Base-by-base conservation (phyloP, 2,888 invertebrate genomes). In the Hypena proboscidalis region DNA sequence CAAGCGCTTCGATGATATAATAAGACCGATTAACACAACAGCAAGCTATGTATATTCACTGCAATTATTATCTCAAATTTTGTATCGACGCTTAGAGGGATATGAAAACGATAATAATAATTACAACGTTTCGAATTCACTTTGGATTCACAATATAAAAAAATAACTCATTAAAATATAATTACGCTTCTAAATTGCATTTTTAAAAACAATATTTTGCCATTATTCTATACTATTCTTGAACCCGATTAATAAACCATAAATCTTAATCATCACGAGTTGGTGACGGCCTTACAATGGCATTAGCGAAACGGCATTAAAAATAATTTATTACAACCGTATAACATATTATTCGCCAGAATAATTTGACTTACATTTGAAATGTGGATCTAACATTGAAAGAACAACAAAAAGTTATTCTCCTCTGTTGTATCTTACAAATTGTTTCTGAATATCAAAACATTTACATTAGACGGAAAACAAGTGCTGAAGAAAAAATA, bases 391-490 rank as follows among this genome's bases (percentile, higher is more conserved):
- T 10, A 29, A 29, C 4, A 15, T 14, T 1, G 29, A 17, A 29
- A 29, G 15, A 17, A 17, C 14, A 29, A 29, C 29, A 29, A 1
- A 29, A 29, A 29, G 15, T 17, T 29, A 14, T 7, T 29, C 15
- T 5, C 4, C 29, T 15, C 4, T 9, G 15, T 29, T 15, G 15
- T 29, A 4, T 15, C 29, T 29, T 15, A 4, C 15, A 15, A 29
- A 3, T 29, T 29, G 15, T 8, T 27, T n/a, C 29, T 29, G 15
- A 29, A 15, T 15, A 4, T 29, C 29, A 29, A 29, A n/a, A 29
- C 17, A 29, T 14, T n/a, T 15, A 15, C n/a, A 17, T 17, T 14
- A 7, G 2, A 15, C 15, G 15, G 8, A 9, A 29, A 29, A 29
- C 29, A 15, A 8, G 29, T 15, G n/a, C n/a, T n/a, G 8, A 6